Evolutionary conservation across 2,797 vertebrate species (phyloP), one percentile per base, ranked within the genome.

Genomic region (Lepus townsendii): DNA sequence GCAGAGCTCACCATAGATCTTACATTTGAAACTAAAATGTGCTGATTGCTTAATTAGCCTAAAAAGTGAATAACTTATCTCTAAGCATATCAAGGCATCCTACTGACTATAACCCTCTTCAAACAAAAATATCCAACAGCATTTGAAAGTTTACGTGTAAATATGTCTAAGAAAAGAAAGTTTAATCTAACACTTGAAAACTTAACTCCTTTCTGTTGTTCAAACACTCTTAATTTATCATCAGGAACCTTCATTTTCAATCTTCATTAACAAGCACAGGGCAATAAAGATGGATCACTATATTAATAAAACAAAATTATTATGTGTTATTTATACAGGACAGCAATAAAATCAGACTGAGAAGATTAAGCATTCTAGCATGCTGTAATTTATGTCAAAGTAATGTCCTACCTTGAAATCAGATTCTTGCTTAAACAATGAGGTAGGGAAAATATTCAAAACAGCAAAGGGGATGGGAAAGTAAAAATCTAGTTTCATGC

Each of bases 221-320:
- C 83, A 96, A 98, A 95, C 47, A 9, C 62, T 93, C 95, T 57
- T 96, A 90, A 96, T 93, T 97, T 95, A 96, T 91, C 93, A 94
- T 94, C 75, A 68, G 14, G 8, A 0, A 3, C 1, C 1, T 76
- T 96, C 13, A 24, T 96, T 98, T 98, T 97, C 96, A 86, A 96
- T 95, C 92, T 97, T 95, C 92, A 93, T 94, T 95, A 95, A 96
- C 22, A 50, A 97, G 91, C 52, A 66, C 54, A 75, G 80, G 86
- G 78, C 66, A 97, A 97, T 97, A 96, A 97, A 98, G 92, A 96
- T 54, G 79, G 57, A 97, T 96, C 78, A 92, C 68, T 97, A 65
- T 95, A 88, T 83, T 97, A 98, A 97, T 97, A 97, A 97, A 98
- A 97, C 94, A 97, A 94, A 97, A 96, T 97, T 91, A 93, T 42